Evolutionary conservation across 1,140 invertebrate genomes (phyloP).

Genomic region (Sipha flava): DNA sequence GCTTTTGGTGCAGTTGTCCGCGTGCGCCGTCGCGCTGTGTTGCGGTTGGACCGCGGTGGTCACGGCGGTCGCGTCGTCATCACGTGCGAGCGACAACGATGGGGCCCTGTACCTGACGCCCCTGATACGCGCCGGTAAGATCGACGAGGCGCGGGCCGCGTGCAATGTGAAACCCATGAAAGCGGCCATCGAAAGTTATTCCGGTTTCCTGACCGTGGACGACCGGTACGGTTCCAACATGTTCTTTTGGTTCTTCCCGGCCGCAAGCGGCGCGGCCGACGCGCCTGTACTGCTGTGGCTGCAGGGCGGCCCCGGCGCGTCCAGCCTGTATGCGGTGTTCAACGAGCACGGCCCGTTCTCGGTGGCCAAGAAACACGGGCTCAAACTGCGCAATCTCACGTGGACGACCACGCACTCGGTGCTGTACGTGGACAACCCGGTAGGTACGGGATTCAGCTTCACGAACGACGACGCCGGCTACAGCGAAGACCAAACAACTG

Average conservation of each 20-base stretch:
- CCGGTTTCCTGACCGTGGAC: slow-evolving; percentile 66
- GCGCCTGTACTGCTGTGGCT: slow-evolving; percentile 66
- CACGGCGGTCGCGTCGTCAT: too few species aligned
- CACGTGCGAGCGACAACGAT: not conserved
- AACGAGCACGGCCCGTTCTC: slow-evolving; percentile 51
- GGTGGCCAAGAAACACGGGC: slow-evolving; percentile 46
- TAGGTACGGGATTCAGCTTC: slow-evolving; percentile 63
- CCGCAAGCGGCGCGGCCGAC: slow-evolving; percentile 43
- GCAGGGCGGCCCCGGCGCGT: slow-evolving; percentile 65
- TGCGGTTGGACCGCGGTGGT: not conserved
- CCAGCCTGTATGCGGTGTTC: slow-evolving; percentile 65
- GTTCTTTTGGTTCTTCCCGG: slow-evolving; percentile 72
- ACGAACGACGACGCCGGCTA: slow-evolving; percentile 50
- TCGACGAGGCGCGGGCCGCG: slow-evolving; percentile 17
- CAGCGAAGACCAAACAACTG: slow-evolving; percentile 56
- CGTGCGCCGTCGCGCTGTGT: too few species aligned
- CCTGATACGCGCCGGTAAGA: slow-evolving; percentile 30
- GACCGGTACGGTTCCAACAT: slow-evolving; percentile 48
- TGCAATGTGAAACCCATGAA: slow-evolving; percentile 32
- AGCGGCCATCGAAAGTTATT: slow-evolving; percentile 43
- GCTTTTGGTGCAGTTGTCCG: too few species aligned
- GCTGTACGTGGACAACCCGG: slow-evolving; percentile 81
- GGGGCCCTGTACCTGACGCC: slow-evolving; percentile 34
- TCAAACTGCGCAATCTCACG: slow-evolving; percentile 45
- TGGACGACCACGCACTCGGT: slow-evolving; percentile 70